phyloP scores from a whole-genome alignment of 2,888 invertebrate species.

The Caenorhabditis sp. region DNA sequence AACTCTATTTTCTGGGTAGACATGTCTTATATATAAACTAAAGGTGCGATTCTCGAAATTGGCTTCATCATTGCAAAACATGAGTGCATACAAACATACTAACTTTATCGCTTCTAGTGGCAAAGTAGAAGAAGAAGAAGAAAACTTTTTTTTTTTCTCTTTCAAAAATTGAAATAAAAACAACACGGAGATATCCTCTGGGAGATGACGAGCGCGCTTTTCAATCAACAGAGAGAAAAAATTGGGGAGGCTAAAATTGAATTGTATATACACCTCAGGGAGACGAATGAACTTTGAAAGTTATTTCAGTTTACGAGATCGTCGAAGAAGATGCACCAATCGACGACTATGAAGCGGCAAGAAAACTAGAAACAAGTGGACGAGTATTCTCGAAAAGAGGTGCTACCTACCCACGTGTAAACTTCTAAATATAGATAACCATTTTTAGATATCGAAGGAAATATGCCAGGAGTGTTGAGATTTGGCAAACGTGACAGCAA shows the following conservation, averaged over 20 bases:
- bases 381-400: slow-evolving; percentile 42
- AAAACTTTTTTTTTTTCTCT: neutral
- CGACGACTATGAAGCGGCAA: slow-evolving; percentile 33
- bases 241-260: neutral
- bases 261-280: neutral
- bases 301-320: slow-evolving; percentile 39
- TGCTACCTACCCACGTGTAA: neutral
- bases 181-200: neutral
- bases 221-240: neutral
- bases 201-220: neutral
- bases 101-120: too few relatives aligned
- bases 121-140: neutral
- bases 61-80: neutral
- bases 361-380: slow-evolving; percentile 29
- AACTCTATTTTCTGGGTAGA: too few relatives aligned
- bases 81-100: too few relatives aligned
- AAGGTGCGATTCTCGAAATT: neutral
- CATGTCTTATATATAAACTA: too few relatives aligned
- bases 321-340: slow-evolving; percentile 38
- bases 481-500: slow-evolving; percentile 63
- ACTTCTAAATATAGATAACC: neutral
- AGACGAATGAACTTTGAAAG: neutral
- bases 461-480: slow-evolving; percentile 66
- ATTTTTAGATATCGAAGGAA: slow-evolving; percentile 50
- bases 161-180: neutral